Percentiles rank a stretch among this genome's conserved stretches.
Conservation (phyloP, 1,140 invertebrate species). For the Drosophila repletoides region DNA sequence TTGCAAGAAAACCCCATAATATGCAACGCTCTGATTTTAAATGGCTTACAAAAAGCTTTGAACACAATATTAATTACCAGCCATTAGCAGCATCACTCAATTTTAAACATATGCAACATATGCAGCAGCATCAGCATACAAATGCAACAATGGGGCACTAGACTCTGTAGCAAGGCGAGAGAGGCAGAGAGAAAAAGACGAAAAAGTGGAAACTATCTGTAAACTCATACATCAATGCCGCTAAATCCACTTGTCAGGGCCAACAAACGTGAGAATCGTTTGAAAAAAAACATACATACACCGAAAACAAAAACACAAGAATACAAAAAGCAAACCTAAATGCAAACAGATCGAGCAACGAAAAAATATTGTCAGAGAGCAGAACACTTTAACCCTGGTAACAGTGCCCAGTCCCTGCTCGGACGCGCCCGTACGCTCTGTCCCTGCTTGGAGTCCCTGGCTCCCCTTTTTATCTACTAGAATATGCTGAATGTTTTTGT, state of each 20-base stretch:
- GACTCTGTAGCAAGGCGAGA: neutral
- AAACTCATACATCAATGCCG: constrained; percentile 77
- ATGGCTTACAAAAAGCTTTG: constrained; percentile 2
- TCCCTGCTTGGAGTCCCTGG: neutral
- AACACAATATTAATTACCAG: constrained; percentile 65
- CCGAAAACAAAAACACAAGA: constrained; percentile 35
- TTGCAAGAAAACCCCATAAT: neutral
- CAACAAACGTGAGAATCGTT: constrained; percentile 77
- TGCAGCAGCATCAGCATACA: neutral
- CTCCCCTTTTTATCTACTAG: constrained; percentile 12
- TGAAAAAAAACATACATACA: constrained; percentile 17
- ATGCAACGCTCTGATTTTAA: constrained; percentile 28
- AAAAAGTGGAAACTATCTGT: constrained; percentile 70
- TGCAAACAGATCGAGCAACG: constrained; percentile 65
- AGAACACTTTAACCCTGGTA: constrained; percentile 67
- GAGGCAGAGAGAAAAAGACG: neutral
- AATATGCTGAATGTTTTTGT: constrained; percentile 6
- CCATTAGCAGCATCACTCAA: constrained; percentile 77
- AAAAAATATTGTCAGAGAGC: constrained; percentile 72
- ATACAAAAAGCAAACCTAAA: constrained; percentile 42
- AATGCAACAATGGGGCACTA: constrained; percentile 1
- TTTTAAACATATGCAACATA: constrained; percentile 60
- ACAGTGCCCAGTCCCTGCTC: neutral
- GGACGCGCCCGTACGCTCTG: too few species aligned
- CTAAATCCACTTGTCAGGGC: constrained; percentile 78